Base-by-base conservation (phyloP, 2,888 invertebrate species). In the Drosophila sordidula region DNA sequence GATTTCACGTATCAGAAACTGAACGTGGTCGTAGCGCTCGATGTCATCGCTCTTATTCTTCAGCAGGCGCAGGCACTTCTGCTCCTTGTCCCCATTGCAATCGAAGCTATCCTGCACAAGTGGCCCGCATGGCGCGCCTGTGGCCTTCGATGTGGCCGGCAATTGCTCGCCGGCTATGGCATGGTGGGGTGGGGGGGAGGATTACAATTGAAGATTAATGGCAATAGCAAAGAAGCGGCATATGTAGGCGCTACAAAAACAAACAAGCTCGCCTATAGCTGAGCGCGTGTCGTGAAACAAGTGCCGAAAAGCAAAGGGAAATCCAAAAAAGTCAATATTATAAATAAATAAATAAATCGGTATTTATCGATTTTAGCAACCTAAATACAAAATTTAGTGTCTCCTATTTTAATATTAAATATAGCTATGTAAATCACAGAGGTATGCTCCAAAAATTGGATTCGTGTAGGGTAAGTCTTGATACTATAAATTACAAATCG, bases 1-100 rank as follows among this genome's bases (percentile, higher is more conserved):
- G 50, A 95, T 95, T 91, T 98, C 97, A 1, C 97, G 97, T 89
- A 98, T 98, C 63, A 97, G 94, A 92, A 98, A 98, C 93, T 97
- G 97, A 0, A 97, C 96, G 91, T 98, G 98, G 91, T 98, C 98
- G 70, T 96, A 96, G 51, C 91, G 90, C 80, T 92, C 92, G 76
- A 91, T 92, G 81, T 92, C 92, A 75, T 92, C 92, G 61, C 92
- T 92, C 73, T 92, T 92, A 72, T 91, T 92, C 71, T 92, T 92
- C 6, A 92, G 74, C 42, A 92, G 78, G 22, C 92, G 90, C 65
- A 92, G 75, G 55, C 90, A 89, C 71, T 92, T 91, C 62, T 89
- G 90, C 57, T 89, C 90, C 74, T 90, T 91, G 61, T 90, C 89
- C 32, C 78, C 75, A 32, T 83, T 83, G 52, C 87, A 88, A 57